Base-by-base conservation (phyloP, 1,140 invertebrate species). In the Psilanteris sp. region DNA sequence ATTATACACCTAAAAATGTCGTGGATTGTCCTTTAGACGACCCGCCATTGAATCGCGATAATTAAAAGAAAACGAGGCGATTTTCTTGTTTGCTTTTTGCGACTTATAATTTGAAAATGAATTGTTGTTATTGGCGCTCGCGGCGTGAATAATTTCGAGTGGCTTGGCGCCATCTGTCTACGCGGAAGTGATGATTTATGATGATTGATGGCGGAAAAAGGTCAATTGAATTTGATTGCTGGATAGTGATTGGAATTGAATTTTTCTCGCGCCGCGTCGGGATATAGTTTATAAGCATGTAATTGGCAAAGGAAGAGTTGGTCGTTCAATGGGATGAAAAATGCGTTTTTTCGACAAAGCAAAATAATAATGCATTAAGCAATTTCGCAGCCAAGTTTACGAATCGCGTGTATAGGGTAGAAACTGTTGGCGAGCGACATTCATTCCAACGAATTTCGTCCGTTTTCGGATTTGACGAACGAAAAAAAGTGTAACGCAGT, bases 1-100 rank as follows among this genome's bases (percentile, higher is more conserved):
- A 57, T 55, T 15, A 29, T 44, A 7, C 37, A 41, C 46, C 67
- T 78, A 78, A 75, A 72, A 66, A 62, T 64, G 54, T 62, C 64
- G 57, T 55, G 41, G 64, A n/a, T n/a, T n/a, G n/a, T n/a, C n/a
- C n/a, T n/a, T n/a, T n/a, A n/a, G n/a, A n/a, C n/a, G n/a, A n/a
- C n/a, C n/a, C n/a, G n/a, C 73, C 71, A 59, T 77, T 72, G 75
- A 72, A 77, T 79, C 77, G 74, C 55, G 39, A 72, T 79, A 79
- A 81, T 83, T n/a, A n/a, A n/a, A n/a, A n/a, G n/a, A n/a, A n/a
- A n/a, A n/a, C n/a, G n/a, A n/a, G n/a, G n/a, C n/a, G n/a, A n/a
- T n/a, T n/a, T n/a, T n/a, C n/a, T n/a, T n/a, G n/a, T n/a, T n/a
- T n/a, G n/a, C n/a, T n/a, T n/a, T n/a, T n/a, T n/a, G 57, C 54